phyloP scores from a whole-genome alignment of 1,140 invertebrate genomes.

The Hyphantria cunea region DNA sequence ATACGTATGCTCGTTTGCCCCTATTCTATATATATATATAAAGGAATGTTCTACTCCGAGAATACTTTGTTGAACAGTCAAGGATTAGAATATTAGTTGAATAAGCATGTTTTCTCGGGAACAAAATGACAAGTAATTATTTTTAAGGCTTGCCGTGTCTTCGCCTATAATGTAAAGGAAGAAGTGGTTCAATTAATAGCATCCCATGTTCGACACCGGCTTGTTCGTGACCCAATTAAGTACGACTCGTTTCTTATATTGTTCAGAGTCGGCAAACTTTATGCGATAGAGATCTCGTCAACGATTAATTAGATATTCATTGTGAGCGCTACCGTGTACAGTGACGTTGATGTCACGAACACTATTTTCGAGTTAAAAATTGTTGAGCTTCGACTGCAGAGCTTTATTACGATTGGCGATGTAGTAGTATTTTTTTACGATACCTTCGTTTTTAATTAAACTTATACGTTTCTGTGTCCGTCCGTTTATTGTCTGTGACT shows the following conservation, averaged over 20 bases:
- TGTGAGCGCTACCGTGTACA: not conserved
- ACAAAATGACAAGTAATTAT: constrained; percentile 49
- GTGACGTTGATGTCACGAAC: not conserved
- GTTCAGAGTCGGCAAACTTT: constrained; percentile 36
- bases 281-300: constrained; percentile 22
- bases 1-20: too few relatives aligned
- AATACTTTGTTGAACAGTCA: constrained; percentile 1
- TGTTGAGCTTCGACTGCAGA: too few relatives aligned
- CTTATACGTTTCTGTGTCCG: too few relatives aligned
- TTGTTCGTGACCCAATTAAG: constrained; percentile 70
- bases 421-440: too few relatives aligned
- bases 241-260: constrained; percentile 46
- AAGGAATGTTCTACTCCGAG: too few relatives aligned
- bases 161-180: constrained; percentile 46
- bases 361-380: not conserved
- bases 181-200: constrained; percentile 62
- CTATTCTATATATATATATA: too few relatives aligned
- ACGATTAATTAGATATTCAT: constrained; percentile 22
- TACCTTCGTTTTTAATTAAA: too few relatives aligned
- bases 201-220: constrained; percentile 56
- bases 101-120: constrained; percentile 36
- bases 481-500: too few relatives aligned
- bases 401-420: too few relatives aligned
- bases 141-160: constrained; percentile 36
- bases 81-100: constrained; percentile 43